These are phyloP conservation scores for Agrotis ipsilon DNA, from an alignment of 2,888 invertebrate species.

Conservation along the genomic window DNA sequence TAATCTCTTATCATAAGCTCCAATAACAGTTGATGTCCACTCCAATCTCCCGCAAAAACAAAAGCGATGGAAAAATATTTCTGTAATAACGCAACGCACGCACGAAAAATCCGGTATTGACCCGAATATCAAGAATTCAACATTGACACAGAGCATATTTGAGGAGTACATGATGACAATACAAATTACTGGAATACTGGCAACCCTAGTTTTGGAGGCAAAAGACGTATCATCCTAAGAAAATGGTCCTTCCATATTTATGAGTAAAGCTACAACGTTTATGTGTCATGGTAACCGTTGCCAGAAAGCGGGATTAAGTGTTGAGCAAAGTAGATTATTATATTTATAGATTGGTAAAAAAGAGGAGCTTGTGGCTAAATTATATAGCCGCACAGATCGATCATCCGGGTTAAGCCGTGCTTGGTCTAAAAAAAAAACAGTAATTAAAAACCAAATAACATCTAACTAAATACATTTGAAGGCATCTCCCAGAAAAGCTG, in stretches of 20 bases:
- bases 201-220: slow-evolving; percentile 35
- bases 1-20: not conserved
- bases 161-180: slow-evolving; percentile 59
- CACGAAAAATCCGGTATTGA: slow-evolving; percentile 50
- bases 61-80: slow-evolving; percentile 19
- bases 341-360: not conserved
- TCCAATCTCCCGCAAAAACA: slow-evolving; percentile 34
- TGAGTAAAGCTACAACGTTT: slow-evolving; percentile 47
- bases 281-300: slow-evolving; percentile 58
- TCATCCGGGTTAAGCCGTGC: too few relatives aligned
- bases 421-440: too few relatives aligned
- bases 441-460: too few relatives aligned
- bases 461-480: not conserved
- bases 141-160: slow-evolving; percentile 50
- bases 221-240: slow-evolving; percentile 42
- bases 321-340: not conserved
- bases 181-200: slow-evolving; percentile 54
- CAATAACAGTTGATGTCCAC: not conserved
- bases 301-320: slow-evolving; percentile 43
- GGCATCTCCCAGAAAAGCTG: not conserved
- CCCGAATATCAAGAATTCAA: slow-evolving; percentile 59
- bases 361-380: not conserved
- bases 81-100: slow-evolving; percentile 49
- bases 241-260: slow-evolving; percentile 64
- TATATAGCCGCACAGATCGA: too few relatives aligned